Evolutionary conservation across 2,888 invertebrate species (phyloP), one percentile per base, ranked within the genome.

Genomic region (Hemicrepidius hirtus): DNA sequence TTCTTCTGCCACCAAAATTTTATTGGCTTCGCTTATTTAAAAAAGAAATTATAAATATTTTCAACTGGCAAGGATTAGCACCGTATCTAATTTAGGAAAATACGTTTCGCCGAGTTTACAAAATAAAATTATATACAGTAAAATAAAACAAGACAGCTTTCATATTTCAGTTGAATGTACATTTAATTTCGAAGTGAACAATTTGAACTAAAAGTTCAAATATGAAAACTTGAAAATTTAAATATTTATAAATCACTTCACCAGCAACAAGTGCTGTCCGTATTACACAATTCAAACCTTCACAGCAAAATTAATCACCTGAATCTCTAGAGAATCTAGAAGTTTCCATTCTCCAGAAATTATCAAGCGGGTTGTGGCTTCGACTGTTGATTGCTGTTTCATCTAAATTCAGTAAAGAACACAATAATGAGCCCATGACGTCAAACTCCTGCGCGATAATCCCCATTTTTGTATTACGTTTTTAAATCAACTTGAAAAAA

Each of bases 221-320:
- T 18, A 18, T 3, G 20, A 20, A 46, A 7, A 4, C 9, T 10
- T 5, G 16, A 3, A 3, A 46, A 18, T 18, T 16, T 46, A 46
- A 46, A 46, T 46, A 46, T 46, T 46, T 46, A 46, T 16, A 46
- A 46, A 16, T 10, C 10, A 5, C 46, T 46, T n/a, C n/a, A 9
- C 6, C 10, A 13, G 20, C 46, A 46, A 46, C 18, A 46, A 46
- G 46, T 46, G 46, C 10, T 20, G 16, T 18, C 10, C 10, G 16
- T 18, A 46, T 46, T 46, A 3, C 18, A 10, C 7, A 16, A 7
- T 46, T 46, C 9, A 10, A 46, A 46, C 16, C 6, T 46, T 46
- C 16, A 18, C 46, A 46, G 13, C 46, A 46, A 16, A 46, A 16
- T 16, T 5, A 46, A 46, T 46, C 46, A 46, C 13, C 46, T 46